phyloP scores from a whole-genome alignment of 2,797 vertebrate genomes.

The Hylomyscus alleni region DNA sequence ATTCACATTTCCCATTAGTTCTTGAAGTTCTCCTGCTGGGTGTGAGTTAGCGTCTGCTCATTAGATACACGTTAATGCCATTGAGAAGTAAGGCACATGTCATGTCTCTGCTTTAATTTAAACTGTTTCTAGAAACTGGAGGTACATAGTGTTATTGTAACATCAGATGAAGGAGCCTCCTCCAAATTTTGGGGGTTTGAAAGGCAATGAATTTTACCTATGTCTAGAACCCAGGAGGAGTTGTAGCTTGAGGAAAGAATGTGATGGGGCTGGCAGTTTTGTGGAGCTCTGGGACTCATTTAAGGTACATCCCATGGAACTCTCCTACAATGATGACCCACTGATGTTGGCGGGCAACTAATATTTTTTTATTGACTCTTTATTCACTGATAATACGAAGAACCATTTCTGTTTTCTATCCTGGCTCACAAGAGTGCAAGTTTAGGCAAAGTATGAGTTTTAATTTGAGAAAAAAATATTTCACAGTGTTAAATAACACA shows the following conservation, averaged over 20 bases:
- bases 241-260: not conserved
- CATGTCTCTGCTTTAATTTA: not conserved
- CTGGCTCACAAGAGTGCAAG: not conserved
- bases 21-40: not conserved
- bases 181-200: not conserved
- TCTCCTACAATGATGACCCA: accelerated
- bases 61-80: not conserved
- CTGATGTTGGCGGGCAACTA: accelerated
- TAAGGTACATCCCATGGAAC: not conserved
- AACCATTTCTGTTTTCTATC: not conserved
- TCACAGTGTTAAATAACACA: not conserved
- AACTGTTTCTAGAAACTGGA: not conserved
- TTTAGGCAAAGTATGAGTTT: not conserved
- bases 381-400: not conserved
- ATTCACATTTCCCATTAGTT: constrained; percentile 9
- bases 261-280: not conserved
- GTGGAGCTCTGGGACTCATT: not conserved
- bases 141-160: not conserved
- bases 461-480: not conserved
- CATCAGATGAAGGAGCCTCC: not conserved
- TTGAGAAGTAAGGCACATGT: constrained; percentile 15
- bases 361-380: not conserved
- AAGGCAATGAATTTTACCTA: not conserved
- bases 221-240: not conserved
- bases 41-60: not conserved